Percentiles rank a stretch among this genome's conserved stretches.
Evolutionary conservation across 92 coral and sea anemone species (phyloP).

Genomic region (Porites cylindrica): DNA sequence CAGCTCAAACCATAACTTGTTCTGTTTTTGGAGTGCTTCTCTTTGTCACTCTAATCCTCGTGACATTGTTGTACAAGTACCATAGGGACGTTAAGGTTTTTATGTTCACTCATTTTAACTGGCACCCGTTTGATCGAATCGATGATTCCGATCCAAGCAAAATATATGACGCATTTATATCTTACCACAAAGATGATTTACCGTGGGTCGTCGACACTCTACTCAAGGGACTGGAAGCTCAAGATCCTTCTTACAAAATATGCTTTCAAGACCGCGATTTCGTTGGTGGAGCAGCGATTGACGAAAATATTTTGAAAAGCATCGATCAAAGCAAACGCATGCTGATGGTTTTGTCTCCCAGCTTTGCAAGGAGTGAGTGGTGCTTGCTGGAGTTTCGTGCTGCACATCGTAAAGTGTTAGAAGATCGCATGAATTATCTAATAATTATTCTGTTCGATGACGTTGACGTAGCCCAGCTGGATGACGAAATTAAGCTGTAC

Average conservation of each 20-base stretch:
- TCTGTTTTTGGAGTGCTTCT: constrained; percentile 3
- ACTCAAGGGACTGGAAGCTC: constrained; percentile 55
- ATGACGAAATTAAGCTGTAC: constrained; percentile 79
- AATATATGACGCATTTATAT: constrained; percentile 82
- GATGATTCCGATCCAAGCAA: constrained; percentile 80
- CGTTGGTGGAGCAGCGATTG: constrained; percentile 70
- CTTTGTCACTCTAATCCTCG: constrained; percentile 22
- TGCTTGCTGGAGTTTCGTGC: constrained; percentile 88
- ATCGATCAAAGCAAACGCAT: constrained; percentile 75
- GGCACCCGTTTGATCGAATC: constrained; percentile 90
- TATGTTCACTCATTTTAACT: constrained; percentile 73
- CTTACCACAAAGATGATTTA: constrained; percentile 71
- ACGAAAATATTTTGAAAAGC: constrained; percentile 79
- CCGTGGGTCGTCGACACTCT: constrained; percentile 73
- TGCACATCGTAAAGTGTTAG: constrained; percentile 74
- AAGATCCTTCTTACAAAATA: constrained; percentile 74
- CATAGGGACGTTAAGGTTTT: constrained; percentile 74
- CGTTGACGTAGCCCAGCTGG: constrained; percentile 63
- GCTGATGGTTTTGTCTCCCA: constrained; percentile 79
- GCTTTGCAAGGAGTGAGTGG: constrained; percentile 84
- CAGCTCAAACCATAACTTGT: background rate
- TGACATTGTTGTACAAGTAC: constrained; percentile 47
- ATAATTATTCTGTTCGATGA: constrained; percentile 85
- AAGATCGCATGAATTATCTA: constrained; percentile 73
- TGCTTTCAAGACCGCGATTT: constrained; percentile 85